A percentile compares a stretch with the other conserved stretches of the same genome.
phyloP scores from a whole-genome alignment of 2,888 invertebrate genomes.

The Mayetiola destructor region DNA sequence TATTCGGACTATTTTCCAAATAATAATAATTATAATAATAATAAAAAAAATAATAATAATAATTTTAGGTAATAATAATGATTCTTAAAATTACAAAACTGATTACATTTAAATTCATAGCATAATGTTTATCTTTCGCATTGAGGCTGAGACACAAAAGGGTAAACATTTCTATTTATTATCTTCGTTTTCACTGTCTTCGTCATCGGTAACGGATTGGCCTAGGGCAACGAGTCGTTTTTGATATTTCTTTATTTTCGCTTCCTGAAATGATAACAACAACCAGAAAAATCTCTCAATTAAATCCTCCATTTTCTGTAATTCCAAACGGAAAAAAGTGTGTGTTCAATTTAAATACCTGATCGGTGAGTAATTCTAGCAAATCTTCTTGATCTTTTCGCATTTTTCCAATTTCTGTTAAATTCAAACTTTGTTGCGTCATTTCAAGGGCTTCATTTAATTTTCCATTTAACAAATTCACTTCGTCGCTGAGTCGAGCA shows the following conservation, averaged over 20 bases:
- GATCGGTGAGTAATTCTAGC: constrained; percentile 75
- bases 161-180: constrained; percentile 5
- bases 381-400: constrained; percentile 89
- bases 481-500: constrained; percentile 28
- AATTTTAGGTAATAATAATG: too few relatives aligned
- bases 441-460: constrained; percentile 23
- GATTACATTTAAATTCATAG: too few relatives aligned
- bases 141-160: too few relatives aligned
- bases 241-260: constrained; percentile 52
- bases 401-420: constrained; percentile 45
- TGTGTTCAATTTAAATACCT: constrained; percentile 37
- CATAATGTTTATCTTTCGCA: too few relatives aligned
- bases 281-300: too few relatives aligned
- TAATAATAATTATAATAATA: too few relatives aligned
- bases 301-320: not conserved
- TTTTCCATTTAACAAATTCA: constrained; percentile 29
- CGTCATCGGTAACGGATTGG: constrained; percentile 31
- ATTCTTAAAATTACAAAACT: too few relatives aligned
- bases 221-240: constrained; percentile 40
- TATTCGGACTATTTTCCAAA: too few relatives aligned
- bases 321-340: not conserved
- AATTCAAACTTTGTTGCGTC: constrained; percentile 22
- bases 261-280: constrained; percentile 31
- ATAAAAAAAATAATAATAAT: too few relatives aligned
- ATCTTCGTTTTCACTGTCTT: constrained; percentile 30